Conservation (phyloP, 2,888 invertebrate genomes). For the Drosophila anceps region DNA sequence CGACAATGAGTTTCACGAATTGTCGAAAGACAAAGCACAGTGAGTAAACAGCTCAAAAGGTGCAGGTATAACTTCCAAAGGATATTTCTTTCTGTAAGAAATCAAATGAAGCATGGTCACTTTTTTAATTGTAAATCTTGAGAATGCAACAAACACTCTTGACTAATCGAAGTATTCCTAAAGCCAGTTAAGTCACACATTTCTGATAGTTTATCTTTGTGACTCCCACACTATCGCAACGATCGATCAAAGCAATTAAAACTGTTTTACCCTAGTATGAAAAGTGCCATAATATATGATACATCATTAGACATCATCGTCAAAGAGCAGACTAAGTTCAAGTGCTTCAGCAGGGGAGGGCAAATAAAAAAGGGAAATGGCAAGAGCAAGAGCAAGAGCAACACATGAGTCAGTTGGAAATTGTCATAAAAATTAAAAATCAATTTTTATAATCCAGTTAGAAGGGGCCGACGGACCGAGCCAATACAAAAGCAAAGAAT, state of each 20-base stretch:
- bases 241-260: slow-evolving; percentile 54
- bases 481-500: slow-evolving; percentile 29
- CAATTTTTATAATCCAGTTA: slow-evolving; percentile 85
- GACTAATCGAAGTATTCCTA: not conserved
- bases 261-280: slow-evolving; percentile 24
- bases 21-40: slow-evolving; percentile 54
- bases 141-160: not conserved
- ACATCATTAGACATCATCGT: slow-evolving; percentile 60
- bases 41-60: slow-evolving; percentile 39
- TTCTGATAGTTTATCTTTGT: not conserved
- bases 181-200: not conserved
- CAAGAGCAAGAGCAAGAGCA: slow-evolving; percentile 24
- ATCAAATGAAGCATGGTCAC: not conserved
- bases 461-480: slow-evolving; percentile 49
- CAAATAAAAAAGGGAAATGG: slow-evolving; percentile 42
- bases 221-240: slow-evolving; percentile 18
- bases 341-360: not conserved
- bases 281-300: slow-evolving; percentile 34
- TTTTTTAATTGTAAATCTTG: not conserved
- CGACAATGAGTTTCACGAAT: slow-evolving; percentile 21
- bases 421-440: slow-evolving; percentile 84
- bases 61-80: not conserved
- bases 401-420: slow-evolving; percentile 73
- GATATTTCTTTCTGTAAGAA: not conserved
- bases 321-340: slow-evolving; percentile 64